Conservation (phyloP, 2,888 invertebrate genomes). For the Pterostichus madidus region DNA sequence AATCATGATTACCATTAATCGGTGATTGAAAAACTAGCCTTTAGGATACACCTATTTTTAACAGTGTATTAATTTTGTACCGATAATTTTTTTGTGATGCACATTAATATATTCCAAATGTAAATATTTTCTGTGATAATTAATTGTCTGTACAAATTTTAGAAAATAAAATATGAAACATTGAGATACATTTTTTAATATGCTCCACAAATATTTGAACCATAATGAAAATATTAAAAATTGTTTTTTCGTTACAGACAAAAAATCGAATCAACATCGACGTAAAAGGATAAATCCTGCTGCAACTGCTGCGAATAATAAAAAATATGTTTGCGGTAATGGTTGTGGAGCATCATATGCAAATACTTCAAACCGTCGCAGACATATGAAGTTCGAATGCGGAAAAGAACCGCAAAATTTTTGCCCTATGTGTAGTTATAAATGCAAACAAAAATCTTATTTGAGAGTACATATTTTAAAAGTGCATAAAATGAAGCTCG, state of each 20-base stretch:
- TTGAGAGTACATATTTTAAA: slow-evolving; percentile 7
- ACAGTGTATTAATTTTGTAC: too few species aligned
- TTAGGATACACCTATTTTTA: too few species aligned
- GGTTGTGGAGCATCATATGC: slow-evolving; percentile 27
- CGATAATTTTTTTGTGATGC: too few species aligned
- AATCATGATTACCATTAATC: too few species aligned
- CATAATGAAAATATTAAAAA: neutral
- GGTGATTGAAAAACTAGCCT: too few species aligned
- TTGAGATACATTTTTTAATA: too few species aligned
- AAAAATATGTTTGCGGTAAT: slow-evolving; percentile 3
- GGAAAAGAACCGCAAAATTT: slow-evolving; percentile 72
- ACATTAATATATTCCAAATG: neutral
- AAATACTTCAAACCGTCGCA: slow-evolving; percentile 67
- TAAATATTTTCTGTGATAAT: neutral
- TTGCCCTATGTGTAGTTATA: slow-evolving; percentile 39
- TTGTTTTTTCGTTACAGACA: neutral
- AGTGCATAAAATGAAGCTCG: neutral
- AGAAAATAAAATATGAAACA: neutral
- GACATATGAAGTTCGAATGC: slow-evolving; percentile 72
- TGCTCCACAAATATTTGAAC: neutral
- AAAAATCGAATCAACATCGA: neutral
- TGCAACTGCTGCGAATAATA: neutral
- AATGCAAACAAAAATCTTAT: slow-evolving; percentile 8
- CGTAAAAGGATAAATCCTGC: neutral
- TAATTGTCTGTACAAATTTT: neutral